A percentile compares a stretch with the other conserved stretches of the same genome.
Evolutionary conservation across 2,888 invertebrate genomes (phyloP).

Genomic region (Hydropsyche betteni): DNA sequence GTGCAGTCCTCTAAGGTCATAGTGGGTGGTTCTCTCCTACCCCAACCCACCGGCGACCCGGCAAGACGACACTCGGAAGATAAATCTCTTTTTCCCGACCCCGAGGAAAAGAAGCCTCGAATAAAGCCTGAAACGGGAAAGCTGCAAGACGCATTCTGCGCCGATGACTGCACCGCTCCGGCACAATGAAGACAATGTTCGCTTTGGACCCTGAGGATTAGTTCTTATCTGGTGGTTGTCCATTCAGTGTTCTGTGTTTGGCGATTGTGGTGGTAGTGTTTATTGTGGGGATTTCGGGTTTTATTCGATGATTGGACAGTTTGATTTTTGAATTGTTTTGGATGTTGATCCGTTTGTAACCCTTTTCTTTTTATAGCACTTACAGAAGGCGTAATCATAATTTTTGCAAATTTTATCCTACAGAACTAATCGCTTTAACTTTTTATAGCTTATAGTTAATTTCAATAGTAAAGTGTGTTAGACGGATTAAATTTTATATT

Average conservation of each 20-base stretch:
- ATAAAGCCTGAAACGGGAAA: conserved; percentile 6
- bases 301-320: too few species aligned
- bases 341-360: too few species aligned
- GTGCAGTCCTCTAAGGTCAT: background rate
- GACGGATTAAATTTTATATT: too few species aligned
- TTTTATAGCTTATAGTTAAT: too few species aligned
- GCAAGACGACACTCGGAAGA: conserved; percentile 49
- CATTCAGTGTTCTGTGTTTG: background rate
- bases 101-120: background rate
- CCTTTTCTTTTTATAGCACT: too few species aligned
- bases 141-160: conserved; percentile 39
- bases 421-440: too few species aligned
- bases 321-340: too few species aligned
- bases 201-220: background rate
- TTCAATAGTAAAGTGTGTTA: too few species aligned
- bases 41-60: conserved; percentile 39
- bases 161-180: conserved; percentile 7
- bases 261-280: background rate
- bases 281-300: too few species aligned
- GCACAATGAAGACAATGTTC: conserved; percentile 15
- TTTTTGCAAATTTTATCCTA: too few species aligned
- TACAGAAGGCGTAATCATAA: too few species aligned
- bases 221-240: conserved; percentile 21
- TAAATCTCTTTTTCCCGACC: conserved; percentile 52
- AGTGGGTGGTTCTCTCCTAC: background rate